Conservation (phyloP, 2,888 invertebrate species). For the Lycaena phlaeas region DNA sequence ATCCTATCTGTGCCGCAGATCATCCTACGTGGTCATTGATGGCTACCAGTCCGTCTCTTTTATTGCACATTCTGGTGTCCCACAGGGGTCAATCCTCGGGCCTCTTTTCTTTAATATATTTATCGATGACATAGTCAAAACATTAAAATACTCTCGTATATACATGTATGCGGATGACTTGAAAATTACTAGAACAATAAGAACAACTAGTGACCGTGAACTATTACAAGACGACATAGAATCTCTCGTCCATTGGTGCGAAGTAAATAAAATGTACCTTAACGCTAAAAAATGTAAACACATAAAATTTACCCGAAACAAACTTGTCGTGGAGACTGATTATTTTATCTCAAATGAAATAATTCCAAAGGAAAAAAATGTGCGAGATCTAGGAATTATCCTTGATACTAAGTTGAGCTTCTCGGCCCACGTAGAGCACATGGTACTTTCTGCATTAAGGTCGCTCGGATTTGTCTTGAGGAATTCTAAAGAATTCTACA, state of each 20-base stretch:
- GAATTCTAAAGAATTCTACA: too few relatives aligned
- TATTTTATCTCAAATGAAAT: neutral
- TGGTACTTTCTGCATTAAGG: neutral
- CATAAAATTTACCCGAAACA: neutral
- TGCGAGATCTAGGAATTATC: neutral
- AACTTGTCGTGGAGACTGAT: neutral
- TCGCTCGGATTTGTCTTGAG: too few relatives aligned
- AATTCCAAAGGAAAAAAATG: neutral
- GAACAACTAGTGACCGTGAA: neutral
- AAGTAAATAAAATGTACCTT: neutral
- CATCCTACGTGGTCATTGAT: too few relatives aligned
- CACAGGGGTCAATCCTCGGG: neutral
- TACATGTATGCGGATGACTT: neutral
- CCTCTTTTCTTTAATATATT: too few relatives aligned
- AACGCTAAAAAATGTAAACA: neutral
- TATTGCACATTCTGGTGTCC: neutral
- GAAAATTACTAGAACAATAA: neutral
- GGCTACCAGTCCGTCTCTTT: constrained; percentile 9
- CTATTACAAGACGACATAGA: neutral
- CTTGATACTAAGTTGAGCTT: neutral
- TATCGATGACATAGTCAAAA: too few relatives aligned
- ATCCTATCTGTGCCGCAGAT: too few relatives aligned
- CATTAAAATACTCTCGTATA: too few relatives aligned
- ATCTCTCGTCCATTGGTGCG: neutral
- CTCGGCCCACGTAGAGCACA: neutral